Conservation (phyloP, 2,797 vertebrate species). For the Atherinosoma microstoma region DNA sequence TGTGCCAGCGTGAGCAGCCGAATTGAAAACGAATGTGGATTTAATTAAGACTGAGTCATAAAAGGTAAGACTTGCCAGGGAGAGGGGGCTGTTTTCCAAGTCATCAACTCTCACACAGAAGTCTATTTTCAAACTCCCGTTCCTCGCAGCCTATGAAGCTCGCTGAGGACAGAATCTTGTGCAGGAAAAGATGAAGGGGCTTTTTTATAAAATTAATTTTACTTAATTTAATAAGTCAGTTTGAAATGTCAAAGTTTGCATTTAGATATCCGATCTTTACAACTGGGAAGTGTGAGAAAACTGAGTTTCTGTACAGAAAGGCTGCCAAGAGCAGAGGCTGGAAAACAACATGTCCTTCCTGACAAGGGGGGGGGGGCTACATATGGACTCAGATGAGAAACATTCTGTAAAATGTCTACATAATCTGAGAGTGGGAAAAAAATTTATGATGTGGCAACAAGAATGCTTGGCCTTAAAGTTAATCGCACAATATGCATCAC, state of each 20-base stretch:
- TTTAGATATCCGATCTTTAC: neutral
- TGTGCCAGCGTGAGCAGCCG: constrained; percentile 59
- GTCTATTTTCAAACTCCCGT: constrained; percentile 29
- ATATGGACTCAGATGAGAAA: neutral
- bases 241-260: neutral
- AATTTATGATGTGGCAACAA: neutral
- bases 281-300: neutral
- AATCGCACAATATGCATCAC: neutral
- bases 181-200: neutral
- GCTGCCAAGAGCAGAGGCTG: neutral
- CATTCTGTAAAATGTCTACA: neutral
- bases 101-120: constrained; percentile 72
- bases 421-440: neutral
- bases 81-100: constrained; percentile 69
- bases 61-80: constrained; percentile 73
- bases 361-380: neutral
- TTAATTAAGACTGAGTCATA: constrained; percentile 84
- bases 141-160: constrained; percentile 55
- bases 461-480: neutral
- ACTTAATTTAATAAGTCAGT: neutral
- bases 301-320: neutral
- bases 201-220: neutral
- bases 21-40: constrained; percentile 77
- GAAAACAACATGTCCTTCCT: neutral
- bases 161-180: constrained; percentile 1